phyloP scores from a whole-genome alignment of 2,113 vertebrate genomes.

The Lampris megalopsis region DNA sequence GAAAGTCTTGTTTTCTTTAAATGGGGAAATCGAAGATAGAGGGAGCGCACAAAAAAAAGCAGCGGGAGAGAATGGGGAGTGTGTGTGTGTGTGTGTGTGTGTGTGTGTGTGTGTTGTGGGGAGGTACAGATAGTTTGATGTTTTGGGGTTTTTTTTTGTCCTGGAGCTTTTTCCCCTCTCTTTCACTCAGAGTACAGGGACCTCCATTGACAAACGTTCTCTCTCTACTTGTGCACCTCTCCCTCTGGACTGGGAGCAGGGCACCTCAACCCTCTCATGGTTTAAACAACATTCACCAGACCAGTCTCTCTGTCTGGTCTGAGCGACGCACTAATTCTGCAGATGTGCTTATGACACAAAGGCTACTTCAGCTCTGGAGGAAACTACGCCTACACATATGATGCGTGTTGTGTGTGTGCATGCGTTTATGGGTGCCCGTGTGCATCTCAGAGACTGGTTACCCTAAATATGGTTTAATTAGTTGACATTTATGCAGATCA shows the following conservation, averaged over 20 bases:
- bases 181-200: slow-evolving; percentile 4
- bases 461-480: neutral
- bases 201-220: slow-evolving; percentile 23
- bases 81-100: no score
- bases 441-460: neutral
- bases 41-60: neutral
- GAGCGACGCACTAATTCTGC: neutral
- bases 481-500: neutral
- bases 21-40: slow-evolving; percentile 12
- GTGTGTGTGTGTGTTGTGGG: neutral
- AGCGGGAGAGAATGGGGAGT: no score
- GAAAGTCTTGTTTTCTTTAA: neutral
- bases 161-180: slow-evolving; percentile 23
- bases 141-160: neutral
- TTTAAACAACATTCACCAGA: slow-evolving; percentile 19
- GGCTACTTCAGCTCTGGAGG: neutral
- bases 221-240: neutral
- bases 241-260: slow-evolving; percentile 9
- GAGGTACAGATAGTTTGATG: slow-evolving; percentile 22
- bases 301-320: neutral
- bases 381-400: neutral
- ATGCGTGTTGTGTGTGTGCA: slow-evolving; percentile 4
- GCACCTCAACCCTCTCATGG: slow-evolving; percentile 9
- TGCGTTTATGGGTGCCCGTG: neutral
- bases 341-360: no score